A percentile compares a stretch with the other conserved stretches of the same genome.
These are phyloP conservation scores for Aleiodes alternator DNA, from an alignment of 2,888 invertebrate species.

Conservation along the genomic window DNA sequence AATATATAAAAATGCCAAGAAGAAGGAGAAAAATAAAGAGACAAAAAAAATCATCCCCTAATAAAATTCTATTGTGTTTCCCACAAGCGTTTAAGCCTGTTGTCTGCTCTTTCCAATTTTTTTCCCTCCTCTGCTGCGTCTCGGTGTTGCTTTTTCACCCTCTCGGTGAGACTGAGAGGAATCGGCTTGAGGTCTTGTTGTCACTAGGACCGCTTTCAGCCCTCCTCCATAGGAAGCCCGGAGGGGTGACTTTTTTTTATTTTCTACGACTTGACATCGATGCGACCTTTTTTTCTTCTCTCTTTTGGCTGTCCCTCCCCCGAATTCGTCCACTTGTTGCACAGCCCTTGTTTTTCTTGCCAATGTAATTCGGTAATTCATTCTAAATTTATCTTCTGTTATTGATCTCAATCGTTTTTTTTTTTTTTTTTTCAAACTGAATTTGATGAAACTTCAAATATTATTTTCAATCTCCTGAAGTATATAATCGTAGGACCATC, in stretches of 20 bases:
- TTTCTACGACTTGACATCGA: constrained; percentile 69
- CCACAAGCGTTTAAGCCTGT: constrained; percentile 55
- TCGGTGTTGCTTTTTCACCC: constrained; percentile 37
- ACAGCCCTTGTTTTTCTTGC: constrained; percentile 51
- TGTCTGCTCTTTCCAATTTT: constrained; percentile 49
- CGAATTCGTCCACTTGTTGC: constrained; percentile 55
- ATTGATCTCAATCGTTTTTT: not conserved
- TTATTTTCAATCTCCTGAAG: too few relatives aligned
- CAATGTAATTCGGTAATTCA: constrained; percentile 1
- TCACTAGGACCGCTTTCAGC: constrained; percentile 68
- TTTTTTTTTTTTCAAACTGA: too few relatives aligned
- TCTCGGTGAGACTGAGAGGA: constrained; percentile 25
- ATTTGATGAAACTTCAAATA: too few relatives aligned
- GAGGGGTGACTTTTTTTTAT: constrained; percentile 73
- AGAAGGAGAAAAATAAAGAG: constrained; percentile 45
- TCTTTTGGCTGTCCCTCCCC: constrained; percentile 12
- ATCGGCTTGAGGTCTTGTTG: constrained; percentile 62
- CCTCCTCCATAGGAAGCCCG: constrained; percentile 48
- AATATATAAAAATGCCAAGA: constrained; percentile 41
- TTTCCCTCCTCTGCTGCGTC: constrained; percentile 34
- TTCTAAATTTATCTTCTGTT: not conserved
- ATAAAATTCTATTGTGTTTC: constrained; percentile 60
- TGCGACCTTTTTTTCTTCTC: constrained; percentile 48
- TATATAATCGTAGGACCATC: too few relatives aligned
- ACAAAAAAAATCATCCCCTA: constrained; percentile 46